Base-by-base conservation (phyloP, 1,140 invertebrate species). In the Drosophila gunungcola region DNA sequence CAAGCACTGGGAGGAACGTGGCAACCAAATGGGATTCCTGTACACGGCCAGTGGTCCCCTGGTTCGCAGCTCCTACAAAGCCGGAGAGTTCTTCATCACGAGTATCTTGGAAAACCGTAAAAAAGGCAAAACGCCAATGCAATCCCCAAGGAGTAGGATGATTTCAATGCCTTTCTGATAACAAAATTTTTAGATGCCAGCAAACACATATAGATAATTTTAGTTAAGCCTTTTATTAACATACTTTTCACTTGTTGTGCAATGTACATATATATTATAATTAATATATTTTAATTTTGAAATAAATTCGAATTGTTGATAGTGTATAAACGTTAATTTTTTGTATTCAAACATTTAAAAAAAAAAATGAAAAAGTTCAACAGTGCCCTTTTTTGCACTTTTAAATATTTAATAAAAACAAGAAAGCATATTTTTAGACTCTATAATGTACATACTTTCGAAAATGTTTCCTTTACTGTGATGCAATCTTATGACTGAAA, bases 21-120 rank as follows among this genome's bases (percentile, higher is more conserved):
- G 99, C 0, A 94, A 96, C 62, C 93, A 97, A 89, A 91, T 99
- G 72, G 99, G 98, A 27, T 99, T 99, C 93, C 93, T 98, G 0
- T 99, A 99, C 93, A 98, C 97, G 2, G 99, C 99, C 10, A 99
- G 98, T 94, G 99, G 99, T 11, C 98, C 99, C 1, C 94, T 99
- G 12, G 98, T 99, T 0, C 93, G 99, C 29, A 99, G 98, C 60
- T 99, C 98, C 0, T 99, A 99, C 90, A 98, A 98, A 93, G 99
- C 99, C 56, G 99, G 98, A 48, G 97, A 98, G 94, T 97, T 97
- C 92, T 98, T 97, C 90, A 95, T 98, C 21, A 94, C 95, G 12
- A 97, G 96, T 90, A 95, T 98, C 73, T 90, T 98, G 38, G 95
- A 95, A 77, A 94, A 95, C 53, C 70, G 91, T 1, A 91, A 75